Percentiles rank a stretch among this genome's conserved stretches.
Conservation (phyloP, 2,888 invertebrate species). For the Caenorhabditis panamensis region DNA sequence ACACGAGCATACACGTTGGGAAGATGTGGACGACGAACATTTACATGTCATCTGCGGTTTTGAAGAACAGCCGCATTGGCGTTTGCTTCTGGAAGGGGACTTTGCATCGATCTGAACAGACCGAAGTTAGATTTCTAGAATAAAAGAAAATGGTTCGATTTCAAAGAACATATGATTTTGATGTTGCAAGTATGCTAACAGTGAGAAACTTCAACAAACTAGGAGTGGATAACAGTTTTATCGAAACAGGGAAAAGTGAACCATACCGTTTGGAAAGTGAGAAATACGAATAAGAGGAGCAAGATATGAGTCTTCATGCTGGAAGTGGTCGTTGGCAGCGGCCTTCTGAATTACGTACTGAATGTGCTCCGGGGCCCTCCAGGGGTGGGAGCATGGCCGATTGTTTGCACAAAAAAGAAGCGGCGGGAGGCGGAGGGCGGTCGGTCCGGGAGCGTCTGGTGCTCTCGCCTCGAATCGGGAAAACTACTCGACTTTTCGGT, state of each 20-base stretch:
- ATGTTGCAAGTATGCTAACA: no score
- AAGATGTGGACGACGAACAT: conserved; percentile 38
- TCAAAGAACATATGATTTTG: no score
- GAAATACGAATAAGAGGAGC: conserved; percentile 16
- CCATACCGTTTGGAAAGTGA: conserved; percentile 37
- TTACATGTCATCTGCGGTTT: conserved; percentile 60
- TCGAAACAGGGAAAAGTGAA: not conserved
- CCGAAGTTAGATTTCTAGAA: not conserved
- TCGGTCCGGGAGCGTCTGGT: conserved; percentile 22
- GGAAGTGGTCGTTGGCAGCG: conserved; percentile 26
- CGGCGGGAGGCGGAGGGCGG: conserved; percentile 15
- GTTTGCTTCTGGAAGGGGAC: conserved; percentile 56
- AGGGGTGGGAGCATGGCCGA: conserved; percentile 45
- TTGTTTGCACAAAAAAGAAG: conserved; percentile 52
- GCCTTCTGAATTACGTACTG: conserved; percentile 26
- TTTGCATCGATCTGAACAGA: conserved; percentile 33
- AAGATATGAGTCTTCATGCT: conserved; percentile 31
- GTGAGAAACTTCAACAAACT: no score
- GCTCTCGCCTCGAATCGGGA: conserved; percentile 18
- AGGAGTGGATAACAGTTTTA: no score
- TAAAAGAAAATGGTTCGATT: no score
- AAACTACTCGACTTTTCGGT: conserved; percentile 47
- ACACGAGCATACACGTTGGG: conserved; percentile 52
- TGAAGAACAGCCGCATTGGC: conserved; percentile 65
- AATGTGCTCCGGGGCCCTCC: conserved; percentile 30